Conservation (phyloP, 2,888 invertebrate genomes). For the Netelia melanura region DNA sequence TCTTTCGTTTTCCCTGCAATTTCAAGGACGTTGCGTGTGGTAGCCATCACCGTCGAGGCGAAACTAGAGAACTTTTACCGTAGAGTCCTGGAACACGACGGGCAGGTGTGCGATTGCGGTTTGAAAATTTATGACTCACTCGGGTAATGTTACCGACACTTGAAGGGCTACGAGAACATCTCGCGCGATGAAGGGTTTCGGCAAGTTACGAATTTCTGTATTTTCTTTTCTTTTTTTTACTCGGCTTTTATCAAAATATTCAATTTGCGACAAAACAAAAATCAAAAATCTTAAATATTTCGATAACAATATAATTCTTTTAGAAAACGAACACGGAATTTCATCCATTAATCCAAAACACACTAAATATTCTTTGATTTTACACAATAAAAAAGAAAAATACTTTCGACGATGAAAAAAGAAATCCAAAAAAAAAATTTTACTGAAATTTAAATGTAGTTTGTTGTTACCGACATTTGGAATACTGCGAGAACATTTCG, state of each 20-base stretch:
- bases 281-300: neutral
- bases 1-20: slow-evolving; percentile 5
- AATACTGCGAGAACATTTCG: slow-evolving; percentile 49
- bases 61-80: neutral
- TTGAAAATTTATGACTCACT: slow-evolving; percentile 63
- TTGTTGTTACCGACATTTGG: slow-evolving; percentile 64
- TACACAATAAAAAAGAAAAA: neutral
- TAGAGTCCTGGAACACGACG: neutral
- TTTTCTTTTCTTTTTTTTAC: neutral
- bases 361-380: neutral
- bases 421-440: neutral
- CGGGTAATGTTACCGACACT: slow-evolving; percentile 63
- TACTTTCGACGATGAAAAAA: neutral
- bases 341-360: too few relatives aligned
- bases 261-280: neutral
- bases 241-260: neutral
- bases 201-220: slow-evolving; percentile 31
- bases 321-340: neutral
- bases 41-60: slow-evolving; percentile 39
- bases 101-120: slow-evolving; percentile 48
- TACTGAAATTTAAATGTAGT: too few relatives aligned
- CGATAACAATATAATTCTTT: neutral
- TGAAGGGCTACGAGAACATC: slow-evolving; percentile 53
- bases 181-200: slow-evolving; percentile 52
- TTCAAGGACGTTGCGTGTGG: slow-evolving; percentile 51